Evolutionary conservation across 1,140 invertebrate species (phyloP).

Genomic region (Drosophila melanogaster): Release_6_plus_ISO1_MT NT_037436.4:16002501-16003000

Average conservation of each 20-base stretch:
- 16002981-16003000: conserved; percentile 13
- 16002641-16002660: conserved; percentile 26
- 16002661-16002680: conserved; percentile 58
- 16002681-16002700: conserved; percentile 78
- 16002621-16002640: conserved; percentile 45
- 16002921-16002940: conserved; percentile 59
- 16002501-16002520: conserved; percentile 66
- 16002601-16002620: conserved; percentile 55
- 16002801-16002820: conserved; percentile 40
- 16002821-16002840: conserved; percentile 78
- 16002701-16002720: conserved; percentile 55
- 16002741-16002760: conserved; percentile 13
- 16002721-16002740: conserved; percentile 58
- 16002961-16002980: conserved; percentile 73
- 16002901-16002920: conserved; percentile 61
- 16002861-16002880: conserved; percentile 9
- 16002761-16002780: conserved; percentile 20
- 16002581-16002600: conserved; percentile 29
- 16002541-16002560: conserved; percentile 62
- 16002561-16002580: conserved; percentile 55
- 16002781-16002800: conserved; percentile 39
- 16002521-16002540: conserved; percentile 76
- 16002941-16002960: conserved; percentile 62
- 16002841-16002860: conserved; percentile 54
- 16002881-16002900: conserved; percentile 2